Evolutionary conservation across 2,888 invertebrate species (phyloP).

Genomic region (Himalopsyche tibetana): DNA sequence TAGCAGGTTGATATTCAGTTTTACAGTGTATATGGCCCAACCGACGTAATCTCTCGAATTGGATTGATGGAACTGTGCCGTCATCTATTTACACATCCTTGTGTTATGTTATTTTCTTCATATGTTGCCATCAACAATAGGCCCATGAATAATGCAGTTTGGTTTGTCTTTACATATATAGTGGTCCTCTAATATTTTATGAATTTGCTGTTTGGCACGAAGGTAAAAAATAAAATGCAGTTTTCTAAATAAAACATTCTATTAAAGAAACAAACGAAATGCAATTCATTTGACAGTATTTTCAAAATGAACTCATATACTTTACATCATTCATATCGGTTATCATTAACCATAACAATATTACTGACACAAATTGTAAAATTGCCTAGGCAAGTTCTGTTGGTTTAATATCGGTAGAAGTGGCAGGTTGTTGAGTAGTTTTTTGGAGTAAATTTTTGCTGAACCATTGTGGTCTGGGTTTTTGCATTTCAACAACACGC

Average conservation of each 20-base stretch:
- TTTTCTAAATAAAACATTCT: slow-evolving; percentile 5
- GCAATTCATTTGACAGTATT: slow-evolving; percentile 9
- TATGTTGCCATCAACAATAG: too few relatives aligned
- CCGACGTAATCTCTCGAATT: too few relatives aligned
- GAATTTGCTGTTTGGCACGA: too few relatives aligned
- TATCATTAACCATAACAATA: neutral
- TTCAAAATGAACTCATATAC: slow-evolving; percentile 17
- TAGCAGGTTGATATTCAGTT: too few relatives aligned
- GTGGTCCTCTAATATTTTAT: too few relatives aligned
- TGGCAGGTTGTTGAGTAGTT: slow-evolving; percentile 83
- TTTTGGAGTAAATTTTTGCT: slow-evolving; percentile 88
- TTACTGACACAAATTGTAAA: slow-evolving; percentile 1
- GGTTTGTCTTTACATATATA: too few relatives aligned
- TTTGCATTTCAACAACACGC: slow-evolving; percentile 90
- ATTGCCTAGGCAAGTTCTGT: slow-evolving; percentile 80
- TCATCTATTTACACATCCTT: too few relatives aligned
- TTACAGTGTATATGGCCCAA: too few relatives aligned
- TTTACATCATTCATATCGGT: neutral
- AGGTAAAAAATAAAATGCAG: neutral
- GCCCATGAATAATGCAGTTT: too few relatives aligned
- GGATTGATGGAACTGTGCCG: too few relatives aligned
- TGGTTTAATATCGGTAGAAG: slow-evolving; percentile 85
- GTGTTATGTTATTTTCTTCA: too few relatives aligned
- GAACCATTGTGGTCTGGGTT: slow-evolving; percentile 92
- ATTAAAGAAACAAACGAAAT: neutral